Evolutionary conservation across 1,140 invertebrate genomes (phyloP).

Genomic region (Formica selysi): DNA sequence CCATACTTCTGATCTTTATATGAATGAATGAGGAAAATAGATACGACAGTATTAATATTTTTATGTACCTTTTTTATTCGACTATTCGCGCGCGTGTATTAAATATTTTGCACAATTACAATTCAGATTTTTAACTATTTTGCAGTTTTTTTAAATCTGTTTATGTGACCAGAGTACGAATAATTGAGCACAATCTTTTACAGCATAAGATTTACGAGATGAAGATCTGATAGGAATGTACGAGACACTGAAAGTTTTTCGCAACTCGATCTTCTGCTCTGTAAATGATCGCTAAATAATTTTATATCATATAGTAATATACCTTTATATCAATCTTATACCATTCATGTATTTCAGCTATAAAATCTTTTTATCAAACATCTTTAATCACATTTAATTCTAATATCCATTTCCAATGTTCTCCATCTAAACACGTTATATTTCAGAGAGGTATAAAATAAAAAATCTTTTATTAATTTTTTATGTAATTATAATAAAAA

Average conservation of each 20-base stretch:
- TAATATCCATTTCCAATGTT: not conserved
- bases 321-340: constrained; percentile 85
- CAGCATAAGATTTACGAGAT: constrained; percentile 24
- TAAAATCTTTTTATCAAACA: constrained; percentile 85
- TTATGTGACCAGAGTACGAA: constrained; percentile 3
- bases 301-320: constrained; percentile 83
- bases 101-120: constrained; percentile 33
- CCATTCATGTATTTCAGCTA: constrained; percentile 85
- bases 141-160: constrained; percentile 31
- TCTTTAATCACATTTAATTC: constrained; percentile 38
- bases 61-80: constrained; percentile 30
- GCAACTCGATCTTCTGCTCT: constrained; percentile 63
- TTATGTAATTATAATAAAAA: not conserved
- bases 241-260: constrained; percentile 54
- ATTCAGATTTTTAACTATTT: constrained; percentile 36
- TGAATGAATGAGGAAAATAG: constrained; percentile 53
- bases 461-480: not conserved
- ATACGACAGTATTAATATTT: constrained; percentile 58
- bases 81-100: constrained; percentile 8
- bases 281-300: constrained; percentile 78
- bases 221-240: not conserved
- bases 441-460: not conserved
- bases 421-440: not conserved
- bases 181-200: constrained; percentile 42
- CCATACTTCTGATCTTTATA: constrained; percentile 56